phyloP scores from a whole-genome alignment of 1,140 invertebrate species.

The Rhagoletis pomonella region DNA sequence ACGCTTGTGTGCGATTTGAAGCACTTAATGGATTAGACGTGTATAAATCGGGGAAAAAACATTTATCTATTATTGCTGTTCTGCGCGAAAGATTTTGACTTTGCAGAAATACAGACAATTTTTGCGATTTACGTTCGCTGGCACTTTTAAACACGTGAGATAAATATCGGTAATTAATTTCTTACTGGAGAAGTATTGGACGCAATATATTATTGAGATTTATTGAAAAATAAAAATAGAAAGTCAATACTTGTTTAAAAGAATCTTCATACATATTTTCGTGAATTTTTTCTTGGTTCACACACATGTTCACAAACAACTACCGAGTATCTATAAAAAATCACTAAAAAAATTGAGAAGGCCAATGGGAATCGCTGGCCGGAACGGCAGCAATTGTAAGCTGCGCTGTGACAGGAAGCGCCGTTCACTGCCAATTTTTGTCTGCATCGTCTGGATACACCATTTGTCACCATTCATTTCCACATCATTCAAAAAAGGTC shows the following conservation, averaged over 20 bases:
- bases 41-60: not conserved
- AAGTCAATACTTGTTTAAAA: too few species aligned
- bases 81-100: too few species aligned
- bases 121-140: too few species aligned
- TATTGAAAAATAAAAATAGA: too few species aligned
- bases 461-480: not conserved
- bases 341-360: not conserved
- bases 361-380: not conserved
- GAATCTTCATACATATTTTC: too few species aligned
- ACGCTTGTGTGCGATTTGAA: conserved; percentile 26
- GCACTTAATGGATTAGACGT: conserved; percentile 29
- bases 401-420: not conserved
- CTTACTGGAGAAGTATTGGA: too few species aligned
- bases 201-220: too few species aligned
- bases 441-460: not conserved
- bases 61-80: too few species aligned
- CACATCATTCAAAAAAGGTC: not conserved
- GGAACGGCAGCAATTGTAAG: not conserved
- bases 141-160: too few species aligned
- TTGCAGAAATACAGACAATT: not conserved
- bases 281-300: too few species aligned
- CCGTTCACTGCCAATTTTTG: conserved; percentile 7
- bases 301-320: not conserved
- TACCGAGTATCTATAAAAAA: not conserved
- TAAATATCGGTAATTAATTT: too few species aligned